Conservation (phyloP, 2,888 invertebrate species). For the Polydesmus complanatus region DNA sequence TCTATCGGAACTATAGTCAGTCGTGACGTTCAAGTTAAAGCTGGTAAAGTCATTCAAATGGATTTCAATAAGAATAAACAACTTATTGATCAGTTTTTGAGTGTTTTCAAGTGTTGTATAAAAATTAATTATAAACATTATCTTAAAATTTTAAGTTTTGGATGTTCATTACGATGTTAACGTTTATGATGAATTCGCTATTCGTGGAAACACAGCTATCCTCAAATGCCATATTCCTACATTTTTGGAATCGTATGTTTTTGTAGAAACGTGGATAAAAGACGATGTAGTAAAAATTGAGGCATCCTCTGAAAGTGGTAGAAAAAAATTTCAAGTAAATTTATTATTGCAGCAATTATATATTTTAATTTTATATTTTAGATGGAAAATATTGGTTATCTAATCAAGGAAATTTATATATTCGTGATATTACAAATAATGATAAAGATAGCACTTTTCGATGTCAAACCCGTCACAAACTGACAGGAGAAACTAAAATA, state of each 20-base stretch:
- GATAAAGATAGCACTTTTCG: slow-evolving; percentile 8
- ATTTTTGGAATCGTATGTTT: slow-evolving; percentile 6
- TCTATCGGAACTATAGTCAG: slow-evolving; percentile 7
- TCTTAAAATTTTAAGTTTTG: slow-evolving; percentile 2
- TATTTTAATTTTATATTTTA: not conserved
- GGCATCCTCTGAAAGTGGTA: not conserved
- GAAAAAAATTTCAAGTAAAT: too few relatives aligned
- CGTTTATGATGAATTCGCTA: slow-evolving; percentile 6
- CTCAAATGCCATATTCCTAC: slow-evolving; percentile 13
- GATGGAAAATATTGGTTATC: slow-evolving; percentile 15
- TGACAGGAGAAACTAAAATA: slow-evolving; percentile 4
- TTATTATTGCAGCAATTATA: not conserved
- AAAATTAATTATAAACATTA: not conserved
- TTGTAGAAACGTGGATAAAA: slow-evolving; percentile 5
- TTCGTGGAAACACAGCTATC: slow-evolving; percentile 9
- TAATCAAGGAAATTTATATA: slow-evolving; percentile 5
- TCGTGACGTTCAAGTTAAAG: slow-evolving; percentile 12
- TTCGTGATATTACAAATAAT: not conserved
- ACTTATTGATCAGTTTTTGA: not conserved
- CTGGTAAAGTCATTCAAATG: not conserved
- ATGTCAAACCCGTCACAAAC: slow-evolving; percentile 4
- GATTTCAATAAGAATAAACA: not conserved
- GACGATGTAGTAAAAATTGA: slow-evolving; percentile 11
- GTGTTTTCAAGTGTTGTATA: not conserved
- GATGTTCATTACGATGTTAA: slow-evolving; percentile 10